phyloP scores from a whole-genome alignment of 2,113 vertebrate genomes.

The Clupea harengus region DNA sequence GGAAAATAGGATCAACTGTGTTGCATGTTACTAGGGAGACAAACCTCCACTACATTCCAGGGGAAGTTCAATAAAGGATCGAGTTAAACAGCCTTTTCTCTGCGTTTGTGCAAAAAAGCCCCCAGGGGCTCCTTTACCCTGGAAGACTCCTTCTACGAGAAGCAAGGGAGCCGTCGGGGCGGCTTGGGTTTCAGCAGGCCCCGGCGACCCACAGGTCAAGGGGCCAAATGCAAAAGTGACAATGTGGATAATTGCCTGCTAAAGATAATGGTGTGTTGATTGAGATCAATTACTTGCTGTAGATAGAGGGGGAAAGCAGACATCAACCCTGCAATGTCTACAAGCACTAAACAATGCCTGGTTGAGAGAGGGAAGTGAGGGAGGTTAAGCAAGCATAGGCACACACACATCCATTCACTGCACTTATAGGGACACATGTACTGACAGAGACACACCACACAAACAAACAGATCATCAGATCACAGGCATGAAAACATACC shows the following conservation, averaged over 20 bases:
- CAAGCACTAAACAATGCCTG: slow-evolving; percentile 50
- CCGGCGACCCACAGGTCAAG: slow-evolving; percentile 81
- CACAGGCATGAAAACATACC: slow-evolving; percentile 5
- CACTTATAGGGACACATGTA: slow-evolving; percentile 13
- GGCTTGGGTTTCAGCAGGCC: slow-evolving; percentile 85
- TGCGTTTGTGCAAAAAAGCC: slow-evolving; percentile 74
- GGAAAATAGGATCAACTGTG: slow-evolving; percentile 60
- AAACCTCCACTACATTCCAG: slow-evolving; percentile 78
- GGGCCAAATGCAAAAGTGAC: slow-evolving; percentile 94
- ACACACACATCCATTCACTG: slow-evolving; percentile 35
- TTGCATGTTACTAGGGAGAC: slow-evolving; percentile 82
- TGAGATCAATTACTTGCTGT: slow-evolving; percentile 85
- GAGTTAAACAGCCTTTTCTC: slow-evolving; percentile 79
- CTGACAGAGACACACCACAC: not conserved
- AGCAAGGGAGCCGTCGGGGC: slow-evolving; percentile 81
- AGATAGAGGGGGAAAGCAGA: slow-evolving; percentile 65
- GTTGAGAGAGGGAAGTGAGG: slow-evolving; percentile 45
- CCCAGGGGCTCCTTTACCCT: slow-evolving; percentile 83
- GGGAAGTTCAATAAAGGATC: slow-evolving; percentile 78
- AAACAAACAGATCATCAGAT: slow-evolving; percentile 10
- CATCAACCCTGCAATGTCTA: slow-evolving; percentile 71
- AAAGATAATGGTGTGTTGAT: slow-evolving; percentile 91
- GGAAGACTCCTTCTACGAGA: slow-evolving; percentile 86
- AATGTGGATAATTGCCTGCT: slow-evolving; percentile 93
- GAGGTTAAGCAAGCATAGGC: slow-evolving; percentile 23